Evolutionary conservation across 2,888 invertebrate genomes (phyloP).

Genomic region (Galerucella pusilla): DNA sequence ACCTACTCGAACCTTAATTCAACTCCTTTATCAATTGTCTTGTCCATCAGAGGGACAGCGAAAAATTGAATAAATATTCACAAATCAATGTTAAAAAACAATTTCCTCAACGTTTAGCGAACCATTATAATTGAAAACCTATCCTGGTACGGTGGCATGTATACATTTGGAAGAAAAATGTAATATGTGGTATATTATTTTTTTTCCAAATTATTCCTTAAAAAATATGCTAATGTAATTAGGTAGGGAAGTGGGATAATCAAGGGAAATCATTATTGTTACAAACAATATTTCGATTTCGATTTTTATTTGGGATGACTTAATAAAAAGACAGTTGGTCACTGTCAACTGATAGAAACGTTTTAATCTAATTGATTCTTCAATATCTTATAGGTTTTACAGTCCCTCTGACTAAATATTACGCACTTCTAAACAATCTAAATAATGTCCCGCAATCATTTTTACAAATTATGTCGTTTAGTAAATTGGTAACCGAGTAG

Average conservation of each 20-base stretch:
- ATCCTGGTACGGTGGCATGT: conserved; percentile 26
- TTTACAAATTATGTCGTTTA: conserved; percentile 13
- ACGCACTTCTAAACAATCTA: conserved; percentile 15
- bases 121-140: conserved; percentile 21
- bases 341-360: conserved; percentile 34
- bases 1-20: conserved; percentile 66
- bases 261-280: conserved; percentile 23
- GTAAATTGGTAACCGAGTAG: conserved; percentile 6
- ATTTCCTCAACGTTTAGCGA: conserved; percentile 25
- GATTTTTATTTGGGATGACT: conserved; percentile 31
- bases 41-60: conserved; percentile 59
- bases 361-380: conserved; percentile 28
- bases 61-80: conserved; percentile 51
- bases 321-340: conserved; percentile 30
- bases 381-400: conserved; percentile 26
- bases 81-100: conserved; percentile 30
- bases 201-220: not conserved
- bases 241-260: conserved; percentile 30
- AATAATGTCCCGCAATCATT: conserved; percentile 10
- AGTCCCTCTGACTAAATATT: conserved; percentile 27
- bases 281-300: conserved; percentile 10
- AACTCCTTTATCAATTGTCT: conserved; percentile 64
- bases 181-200: too few relatives aligned
- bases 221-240: conserved; percentile 19
- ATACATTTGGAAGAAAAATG: not conserved